Percentiles rank a stretch among this genome's conserved stretches.
Conservation (phyloP, 2,888 invertebrate species). For the Agrochola macilenta region DNA sequence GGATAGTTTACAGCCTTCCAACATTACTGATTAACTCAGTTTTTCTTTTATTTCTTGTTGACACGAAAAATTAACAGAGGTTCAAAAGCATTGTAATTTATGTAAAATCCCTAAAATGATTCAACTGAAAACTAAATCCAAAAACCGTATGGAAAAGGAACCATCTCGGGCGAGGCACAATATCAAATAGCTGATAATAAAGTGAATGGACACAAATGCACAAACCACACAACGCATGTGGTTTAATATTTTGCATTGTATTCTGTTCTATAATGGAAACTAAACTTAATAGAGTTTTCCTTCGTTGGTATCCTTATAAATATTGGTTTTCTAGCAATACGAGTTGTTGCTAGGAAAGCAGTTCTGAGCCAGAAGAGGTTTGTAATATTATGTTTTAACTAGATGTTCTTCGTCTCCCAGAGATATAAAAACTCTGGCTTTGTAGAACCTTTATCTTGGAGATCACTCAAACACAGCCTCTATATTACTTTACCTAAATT, state of each 20-base stretch:
- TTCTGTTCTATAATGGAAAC: constrained; percentile 26
- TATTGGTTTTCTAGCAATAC: constrained; percentile 13
- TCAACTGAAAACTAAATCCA: not conserved
- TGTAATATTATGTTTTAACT: constrained; percentile 1
- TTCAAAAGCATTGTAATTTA: not conserved
- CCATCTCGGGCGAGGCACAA: not conserved
- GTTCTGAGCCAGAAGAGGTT: not conserved
- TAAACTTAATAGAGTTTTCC: constrained; percentile 24
- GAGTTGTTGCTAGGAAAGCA: not conserved
- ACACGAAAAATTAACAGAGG: not conserved
- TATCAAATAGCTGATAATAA: not conserved
- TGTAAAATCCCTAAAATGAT: not conserved
- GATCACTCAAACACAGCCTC: not conserved
- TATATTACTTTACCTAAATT: not conserved
- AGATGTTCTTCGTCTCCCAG: not conserved
- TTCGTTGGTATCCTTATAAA: constrained; percentile 11
- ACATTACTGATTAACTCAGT: not conserved
- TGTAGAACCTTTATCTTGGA: not conserved
- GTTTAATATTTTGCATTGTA: constrained; percentile 29
- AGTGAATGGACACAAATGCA: constrained; percentile 18
- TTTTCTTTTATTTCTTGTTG: not conserved
- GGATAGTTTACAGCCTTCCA: not conserved
- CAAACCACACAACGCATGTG: not conserved
- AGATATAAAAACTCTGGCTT: not conserved
- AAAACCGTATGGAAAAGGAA: not conserved